Base-by-base conservation (phyloP, 2,888 invertebrate species). In the Agrenia bidenticulata region DNA sequence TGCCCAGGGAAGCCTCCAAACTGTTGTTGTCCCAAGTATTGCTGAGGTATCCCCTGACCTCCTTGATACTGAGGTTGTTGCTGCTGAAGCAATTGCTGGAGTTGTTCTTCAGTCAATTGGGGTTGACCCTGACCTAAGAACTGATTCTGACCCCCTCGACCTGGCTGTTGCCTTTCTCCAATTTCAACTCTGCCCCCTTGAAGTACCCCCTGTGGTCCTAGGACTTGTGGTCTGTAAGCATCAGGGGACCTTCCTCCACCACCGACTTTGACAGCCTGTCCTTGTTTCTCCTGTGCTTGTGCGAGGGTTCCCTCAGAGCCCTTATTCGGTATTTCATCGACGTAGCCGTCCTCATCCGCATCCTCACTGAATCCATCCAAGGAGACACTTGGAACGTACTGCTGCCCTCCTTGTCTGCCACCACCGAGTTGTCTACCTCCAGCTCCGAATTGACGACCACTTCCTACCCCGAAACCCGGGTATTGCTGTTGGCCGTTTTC, bases 361-460 rank as follows among this genome's bases (percentile, higher is more conserved):
- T 76, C 76, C 60, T 76, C 76, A 59, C 70, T 72, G 63, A 66
- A 76, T 21, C 74, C 76, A 51, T 74, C 76, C n/a, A 74, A 60
- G 19, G 72, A 73, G 24, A 64, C 58, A 49, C 62, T 73, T 32
- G 73, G 72, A 39, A 64, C 62, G 55, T 72, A 75, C 9, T 24
- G 17, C 24, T 63, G 54, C 15, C 27, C 55, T 41, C 17, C 45
- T 19, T 49, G 24, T n/a, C 27, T 39, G 4, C 27, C 27, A 45
- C 60, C 54, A 7, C 56, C 62, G 13, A 54, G 19, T n/a, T 45
- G 45, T 45, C 45, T 39, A 39, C 51, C 62, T 13, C 45, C n/a
- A n/a, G 57, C 17, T 39, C 61, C 51, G 45, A 58, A 58, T 32
- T 50, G 26, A 24, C 66, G 51, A 51, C 72, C 69, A 57, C 57